phyloP scores from a whole-genome alignment of 2,113 vertebrate genomes.

The Smithornis capensis region DNA sequence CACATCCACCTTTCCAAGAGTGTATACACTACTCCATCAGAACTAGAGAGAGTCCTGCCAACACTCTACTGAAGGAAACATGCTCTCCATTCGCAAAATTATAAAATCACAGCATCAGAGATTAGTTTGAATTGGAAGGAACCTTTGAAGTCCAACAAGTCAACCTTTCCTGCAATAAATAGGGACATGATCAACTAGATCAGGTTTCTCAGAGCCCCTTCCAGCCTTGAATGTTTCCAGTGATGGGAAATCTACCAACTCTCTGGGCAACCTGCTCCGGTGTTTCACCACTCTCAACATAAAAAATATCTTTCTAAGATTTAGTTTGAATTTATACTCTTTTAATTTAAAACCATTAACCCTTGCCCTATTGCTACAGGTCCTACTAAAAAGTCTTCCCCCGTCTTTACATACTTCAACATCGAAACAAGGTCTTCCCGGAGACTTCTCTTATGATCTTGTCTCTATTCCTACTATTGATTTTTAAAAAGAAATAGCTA shows the following conservation, averaged over 20 bases:
- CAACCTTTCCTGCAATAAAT: not conserved
- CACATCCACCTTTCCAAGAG: not conserved
- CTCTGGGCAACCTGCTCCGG: not conserved
- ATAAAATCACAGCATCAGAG: not conserved
- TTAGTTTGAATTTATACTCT: not conserved
- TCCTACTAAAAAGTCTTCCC: not conserved
- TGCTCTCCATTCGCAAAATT: not conserved
- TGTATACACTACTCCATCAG: not conserved
- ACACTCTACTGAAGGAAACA: not conserved
- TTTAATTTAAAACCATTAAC: not conserved
- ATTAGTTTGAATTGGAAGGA: not conserved
- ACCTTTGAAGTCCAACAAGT: not conserved
- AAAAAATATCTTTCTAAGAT: not conserved
- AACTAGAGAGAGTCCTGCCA: not conserved
- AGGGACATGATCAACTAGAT: not conserved
- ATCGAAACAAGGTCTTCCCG: fast-evolving
- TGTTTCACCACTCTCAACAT: not conserved
- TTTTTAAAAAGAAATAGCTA: not conserved
- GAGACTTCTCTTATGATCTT: not conserved
- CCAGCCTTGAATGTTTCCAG: not conserved
- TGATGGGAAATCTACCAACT: not conserved
- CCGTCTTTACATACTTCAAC: not conserved
- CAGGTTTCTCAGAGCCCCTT: not conserved
- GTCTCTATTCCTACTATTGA: not conserved
- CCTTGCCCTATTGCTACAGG: fast-evolving